Evolutionary conservation across 2,797 vertebrate species (phyloP).

Genomic region (Chromis chromis): DNA sequence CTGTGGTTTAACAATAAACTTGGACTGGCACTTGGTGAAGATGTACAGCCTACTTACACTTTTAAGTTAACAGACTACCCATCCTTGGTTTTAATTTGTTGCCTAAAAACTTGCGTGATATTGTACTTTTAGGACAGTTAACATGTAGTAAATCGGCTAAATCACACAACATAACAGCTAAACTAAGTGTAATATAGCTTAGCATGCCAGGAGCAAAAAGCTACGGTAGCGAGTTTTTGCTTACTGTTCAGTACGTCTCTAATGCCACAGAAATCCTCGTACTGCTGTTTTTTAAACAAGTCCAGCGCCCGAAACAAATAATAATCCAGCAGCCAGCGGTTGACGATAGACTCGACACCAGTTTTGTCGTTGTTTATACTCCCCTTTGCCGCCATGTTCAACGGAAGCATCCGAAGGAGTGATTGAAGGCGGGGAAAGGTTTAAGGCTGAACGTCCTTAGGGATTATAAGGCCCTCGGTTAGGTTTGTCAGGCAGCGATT

Average conservation of each 20-base stretch:
- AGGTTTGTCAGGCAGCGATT: background rate
- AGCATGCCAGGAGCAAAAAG: background rate
- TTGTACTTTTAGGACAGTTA: background rate
- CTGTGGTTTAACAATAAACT: too few species aligned
- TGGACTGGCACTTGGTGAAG: too few species aligned
- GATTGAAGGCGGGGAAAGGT: background rate
- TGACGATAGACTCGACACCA: conserved; percentile 62
- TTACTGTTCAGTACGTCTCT: conserved; percentile 74
- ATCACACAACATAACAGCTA: too few species aligned
- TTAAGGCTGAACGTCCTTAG: accelerated
- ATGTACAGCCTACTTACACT: too few species aligned
- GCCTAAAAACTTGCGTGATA: too few species aligned
- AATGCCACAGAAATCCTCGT: conserved; percentile 64
- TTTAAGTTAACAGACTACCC: too few species aligned
- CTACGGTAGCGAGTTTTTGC: conserved; percentile 10
- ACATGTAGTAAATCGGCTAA: background rate
- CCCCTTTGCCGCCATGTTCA: conserved; percentile 66
- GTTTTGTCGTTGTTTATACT: accelerated
- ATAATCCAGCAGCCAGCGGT: conserved; percentile 81
- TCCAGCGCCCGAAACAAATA: conserved; percentile 67
- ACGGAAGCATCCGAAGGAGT: background rate
- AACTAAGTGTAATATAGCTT: background rate
- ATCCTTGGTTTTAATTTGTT: too few species aligned
- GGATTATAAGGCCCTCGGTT: background rate
- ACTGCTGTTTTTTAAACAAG: conserved; percentile 64